Percentiles rank a stretch among this genome's conserved stretches.
These are phyloP conservation scores for Premnoplex brunnescens DNA, from an alignment of 2,797 vertebrate species.

Conservation along the genomic window DNA sequence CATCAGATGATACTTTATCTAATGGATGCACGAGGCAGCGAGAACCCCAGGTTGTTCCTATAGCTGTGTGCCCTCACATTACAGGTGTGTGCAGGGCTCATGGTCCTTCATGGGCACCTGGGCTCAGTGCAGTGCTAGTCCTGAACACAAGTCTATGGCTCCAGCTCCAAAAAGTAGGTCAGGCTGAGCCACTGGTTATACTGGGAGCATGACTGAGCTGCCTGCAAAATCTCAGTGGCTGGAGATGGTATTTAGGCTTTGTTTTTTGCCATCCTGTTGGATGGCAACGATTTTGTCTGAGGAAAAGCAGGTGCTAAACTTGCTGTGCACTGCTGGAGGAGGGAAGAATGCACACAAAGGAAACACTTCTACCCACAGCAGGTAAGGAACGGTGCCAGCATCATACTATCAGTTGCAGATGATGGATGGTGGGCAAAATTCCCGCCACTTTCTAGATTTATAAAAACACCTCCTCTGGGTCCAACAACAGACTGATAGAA, in stretches of 20 bases:
- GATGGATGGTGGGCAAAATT: not conserved
- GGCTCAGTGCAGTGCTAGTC: not conserved
- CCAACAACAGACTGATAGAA: not conserved
- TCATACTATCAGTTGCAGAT: not conserved
- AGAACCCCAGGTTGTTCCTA: not conserved
- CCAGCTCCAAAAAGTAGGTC: not conserved
- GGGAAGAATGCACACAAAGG: not conserved
- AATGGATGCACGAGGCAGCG: not conserved
- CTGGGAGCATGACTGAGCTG: not conserved
- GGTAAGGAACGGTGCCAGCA: not conserved
- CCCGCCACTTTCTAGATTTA: not conserved
- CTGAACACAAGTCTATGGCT: not conserved
- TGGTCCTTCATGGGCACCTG: rapidly evolving
- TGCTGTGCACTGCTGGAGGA: not conserved
- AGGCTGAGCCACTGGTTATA: not conserved
- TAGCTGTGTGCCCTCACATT: not conserved
- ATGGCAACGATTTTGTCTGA: not conserved
- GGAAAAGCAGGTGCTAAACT: not conserved
- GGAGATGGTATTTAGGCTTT: not conserved
- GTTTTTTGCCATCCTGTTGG: not conserved
- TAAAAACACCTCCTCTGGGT: not conserved
- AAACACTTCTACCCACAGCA: constrained; percentile 5
- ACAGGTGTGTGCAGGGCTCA: not conserved
- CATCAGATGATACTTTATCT: not conserved
- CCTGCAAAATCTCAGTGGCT: not conserved